These are phyloP conservation scores for Sycophila sp. DNA, from an alignment of 1,140 invertebrate species.

Conservation along the genomic window DNA sequence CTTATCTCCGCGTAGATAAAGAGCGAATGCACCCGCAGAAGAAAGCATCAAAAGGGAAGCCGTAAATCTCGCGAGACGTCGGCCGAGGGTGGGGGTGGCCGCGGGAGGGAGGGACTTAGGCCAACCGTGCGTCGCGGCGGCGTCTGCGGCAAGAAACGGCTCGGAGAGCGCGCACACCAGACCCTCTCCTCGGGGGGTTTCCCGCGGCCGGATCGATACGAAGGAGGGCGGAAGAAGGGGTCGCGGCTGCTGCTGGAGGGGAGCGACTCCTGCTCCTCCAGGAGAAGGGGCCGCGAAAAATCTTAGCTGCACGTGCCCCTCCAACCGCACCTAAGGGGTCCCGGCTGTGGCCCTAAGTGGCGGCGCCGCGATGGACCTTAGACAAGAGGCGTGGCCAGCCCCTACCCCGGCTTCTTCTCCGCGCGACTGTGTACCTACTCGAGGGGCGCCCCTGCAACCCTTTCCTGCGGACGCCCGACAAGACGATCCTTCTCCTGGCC, in stretches of 20 bases:
- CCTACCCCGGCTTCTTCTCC: neutral
- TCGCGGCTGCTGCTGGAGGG: conserved; percentile 42
- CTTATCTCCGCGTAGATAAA: conserved; percentile 17
- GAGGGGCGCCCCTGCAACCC: neutral
- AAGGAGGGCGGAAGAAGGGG: conserved; percentile 60
- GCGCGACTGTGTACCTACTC: neutral
- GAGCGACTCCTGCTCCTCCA: no score
- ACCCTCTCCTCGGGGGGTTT: conserved; percentile 34
- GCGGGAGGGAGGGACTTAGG: conserved; percentile 12
- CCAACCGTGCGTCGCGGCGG: conserved; percentile 32
- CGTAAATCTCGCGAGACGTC: conserved; percentile 33
- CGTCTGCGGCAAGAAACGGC: conserved; percentile 15
- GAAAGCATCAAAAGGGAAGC: conserved; percentile 24
- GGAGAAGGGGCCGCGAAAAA: conserved; percentile 59
- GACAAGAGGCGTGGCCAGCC: conserved; percentile 64
- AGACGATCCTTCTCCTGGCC: no score
- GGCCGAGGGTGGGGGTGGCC: neutral
- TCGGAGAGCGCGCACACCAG: neutral
- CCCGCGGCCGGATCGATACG: conserved; percentile 45
- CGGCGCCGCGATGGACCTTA: conserved; percentile 65
- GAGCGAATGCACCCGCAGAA: neutral
- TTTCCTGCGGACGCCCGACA: no score
- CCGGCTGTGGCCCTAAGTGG: conserved; percentile 45
- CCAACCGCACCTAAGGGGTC: conserved; percentile 39
- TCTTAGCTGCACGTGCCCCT: conserved; percentile 55